Base-by-base conservation (phyloP, 2,113 vertebrate species). In the Caloenas nicobarica region DNA sequence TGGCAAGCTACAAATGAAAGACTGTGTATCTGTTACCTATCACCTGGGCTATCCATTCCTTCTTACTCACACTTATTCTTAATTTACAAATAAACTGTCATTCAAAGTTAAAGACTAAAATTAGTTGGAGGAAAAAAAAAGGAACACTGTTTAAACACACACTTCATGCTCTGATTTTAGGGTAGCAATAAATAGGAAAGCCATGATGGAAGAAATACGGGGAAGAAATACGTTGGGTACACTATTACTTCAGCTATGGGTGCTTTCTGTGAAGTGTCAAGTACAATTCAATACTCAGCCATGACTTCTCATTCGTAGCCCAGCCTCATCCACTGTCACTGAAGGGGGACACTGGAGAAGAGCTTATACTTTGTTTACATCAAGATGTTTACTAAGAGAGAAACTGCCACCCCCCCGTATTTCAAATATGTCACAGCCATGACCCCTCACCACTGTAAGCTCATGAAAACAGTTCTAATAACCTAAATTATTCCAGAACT, bases 11-110 rank as follows among this genome's bases (percentile, higher is more conserved):
- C 86, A 87, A 95, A 96, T 87, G 83, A 91, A 95, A 93, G 88
- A 69, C 61, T 95, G 58, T 56, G 72, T 91, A 91, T 95, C 92
- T 87, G 90, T 79, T 95, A 95, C 95, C 96, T 96, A 89, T 97
- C 96, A 96, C 96, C 96, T 97, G 96, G 95, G 70, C 88, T 92
- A 94, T 69, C 95, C 88, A 76, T 76, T 84, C 78, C 80, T 92
- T 86, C 83, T 79, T n/a, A 26, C 83, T 97, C 92, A 71, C 86
- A 87, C 86, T 94, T 96, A 74, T 5, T 92, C 95, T 91, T 95
- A 94, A 96, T 97, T 96, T 96, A 96, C 96, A 96, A 87, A 92
- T 95, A 94, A 92, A 89, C 92, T 92, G 91, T 79, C 92, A 95
- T 72, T 96, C 93, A 95, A 96, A 93, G 72, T 54, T 82, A 89